These are phyloP conservation scores for Tachystola acroxantha DNA, from an alignment of 2,888 invertebrate genomes.

Conservation along the genomic window DNA sequence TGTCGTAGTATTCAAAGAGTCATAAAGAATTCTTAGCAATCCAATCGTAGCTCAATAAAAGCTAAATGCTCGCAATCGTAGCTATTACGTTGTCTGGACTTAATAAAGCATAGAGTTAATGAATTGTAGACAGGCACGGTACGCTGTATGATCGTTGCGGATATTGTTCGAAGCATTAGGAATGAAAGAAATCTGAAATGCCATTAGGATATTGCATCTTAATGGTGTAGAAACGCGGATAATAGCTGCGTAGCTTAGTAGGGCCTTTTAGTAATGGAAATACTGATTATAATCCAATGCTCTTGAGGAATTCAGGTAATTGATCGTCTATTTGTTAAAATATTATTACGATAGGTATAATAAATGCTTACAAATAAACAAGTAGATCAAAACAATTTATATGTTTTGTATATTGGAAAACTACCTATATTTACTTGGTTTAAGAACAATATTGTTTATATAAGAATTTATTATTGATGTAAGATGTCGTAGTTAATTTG, in stretches of 20 bases:
- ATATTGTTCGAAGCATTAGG: slow-evolving; percentile 1
- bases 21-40: slow-evolving; percentile 34
- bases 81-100: slow-evolving; percentile 53
- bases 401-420: too few species aligned
- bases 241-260: neutral
- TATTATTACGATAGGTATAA: too few species aligned
- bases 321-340: too few species aligned
- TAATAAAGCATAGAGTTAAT: slow-evolving; percentile 33
- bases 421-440: too few species aligned
- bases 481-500: too few species aligned
- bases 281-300: neutral
- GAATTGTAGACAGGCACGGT: slow-evolving; percentile 24
- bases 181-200: neutral
- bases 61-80: slow-evolving; percentile 36
- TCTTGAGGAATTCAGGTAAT: too few species aligned
- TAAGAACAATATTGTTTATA: too few species aligned
- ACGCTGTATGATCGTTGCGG: slow-evolving; percentile 1
- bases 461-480: too few species aligned
- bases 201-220: slow-evolving; percentile 1
- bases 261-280: neutral
- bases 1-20: slow-evolving; percentile 11
- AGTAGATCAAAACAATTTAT: too few species aligned
- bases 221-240: slow-evolving; percentile 3
- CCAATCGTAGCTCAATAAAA: slow-evolving; percentile 41
- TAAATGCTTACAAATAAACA: too few species aligned